Percentiles rank a stretch among this genome's conserved stretches.
Conservation (phyloP, 2,888 invertebrate genomes). For the Luffia ferchaultella region DNA sequence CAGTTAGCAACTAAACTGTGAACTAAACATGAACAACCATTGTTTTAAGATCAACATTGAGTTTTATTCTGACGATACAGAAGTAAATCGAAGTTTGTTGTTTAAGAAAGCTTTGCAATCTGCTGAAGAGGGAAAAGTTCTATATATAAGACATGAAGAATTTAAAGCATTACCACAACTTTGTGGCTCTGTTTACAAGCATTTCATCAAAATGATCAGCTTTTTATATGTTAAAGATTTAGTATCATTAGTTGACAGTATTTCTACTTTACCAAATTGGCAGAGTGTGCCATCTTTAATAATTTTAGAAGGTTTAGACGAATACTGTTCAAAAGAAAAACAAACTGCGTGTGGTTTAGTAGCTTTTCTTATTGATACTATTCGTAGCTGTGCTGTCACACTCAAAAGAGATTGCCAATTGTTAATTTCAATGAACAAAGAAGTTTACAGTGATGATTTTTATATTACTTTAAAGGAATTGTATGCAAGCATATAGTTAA, state of each 20-base stretch:
- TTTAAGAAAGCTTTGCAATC: slow-evolving; percentile 38
- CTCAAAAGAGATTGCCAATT: slow-evolving; percentile 27
- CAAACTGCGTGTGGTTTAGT: slow-evolving; percentile 43
- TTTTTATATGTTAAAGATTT: slow-evolving; percentile 43
- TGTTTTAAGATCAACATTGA: neutral
- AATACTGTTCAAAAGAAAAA: slow-evolving; percentile 31
- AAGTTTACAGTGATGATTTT: slow-evolving; percentile 30
- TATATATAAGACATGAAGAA: slow-evolving; percentile 44
- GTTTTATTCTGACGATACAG: slow-evolving; percentile 30
- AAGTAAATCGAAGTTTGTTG: slow-evolving; percentile 34
- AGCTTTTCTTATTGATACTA: slow-evolving; percentile 36
- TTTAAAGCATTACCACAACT: slow-evolving; percentile 46
- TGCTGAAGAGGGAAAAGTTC: slow-evolving; percentile 42
- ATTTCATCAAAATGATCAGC: slow-evolving; percentile 53
- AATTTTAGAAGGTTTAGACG: slow-evolving; percentile 42
- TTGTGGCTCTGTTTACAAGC: slow-evolving; percentile 30
- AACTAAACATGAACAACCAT: neutral
- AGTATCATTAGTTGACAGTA: slow-evolving; percentile 37
- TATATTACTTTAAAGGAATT: slow-evolving; percentile 34
- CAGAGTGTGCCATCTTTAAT: slow-evolving; percentile 41
- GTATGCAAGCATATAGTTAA: slow-evolving; percentile 11
- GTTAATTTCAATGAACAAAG: slow-evolving; percentile 30
- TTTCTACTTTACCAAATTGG: slow-evolving; percentile 42
- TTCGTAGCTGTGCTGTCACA: slow-evolving; percentile 27
- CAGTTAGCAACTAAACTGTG: no score